Evolutionary conservation across 2,797 vertebrate genomes (phyloP).

Genomic region (Bufotes viridis): DNA sequence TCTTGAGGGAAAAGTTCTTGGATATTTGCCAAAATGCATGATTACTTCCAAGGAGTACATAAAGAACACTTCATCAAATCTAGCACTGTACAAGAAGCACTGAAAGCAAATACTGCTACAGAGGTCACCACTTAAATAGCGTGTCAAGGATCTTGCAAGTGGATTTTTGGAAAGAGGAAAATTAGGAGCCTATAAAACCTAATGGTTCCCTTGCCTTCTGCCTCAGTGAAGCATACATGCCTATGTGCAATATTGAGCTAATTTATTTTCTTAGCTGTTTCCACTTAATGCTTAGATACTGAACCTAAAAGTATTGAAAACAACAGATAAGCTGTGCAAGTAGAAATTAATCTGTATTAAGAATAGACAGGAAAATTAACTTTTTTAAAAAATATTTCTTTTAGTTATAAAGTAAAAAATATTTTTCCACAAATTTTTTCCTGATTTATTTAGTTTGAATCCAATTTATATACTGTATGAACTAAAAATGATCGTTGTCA

Average conservation of each 20-base stretch:
- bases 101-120: conserved; percentile 59
- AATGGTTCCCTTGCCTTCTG: conserved; percentile 56
- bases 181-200: conserved; percentile 62
- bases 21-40: conserved; percentile 63
- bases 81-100: conserved; percentile 60
- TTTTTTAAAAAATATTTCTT: not conserved
- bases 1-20: conserved; percentile 61
- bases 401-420: not conserved
- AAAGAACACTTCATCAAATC: conserved; percentile 64
- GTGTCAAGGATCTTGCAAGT: conserved; percentile 62
- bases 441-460: not conserved
- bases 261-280: conserved; percentile 57
- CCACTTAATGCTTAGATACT: conserved; percentile 24
- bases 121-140: conserved; percentile 62
- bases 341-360: not conserved
- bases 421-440: not conserved
- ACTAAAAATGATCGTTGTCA: too few species aligned
- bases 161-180: conserved; percentile 61
- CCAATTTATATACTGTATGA: not conserved
- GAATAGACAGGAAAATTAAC: not conserved
- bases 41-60: conserved; percentile 64
- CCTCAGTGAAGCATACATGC: conserved; percentile 45
- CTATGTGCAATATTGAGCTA: conserved; percentile 49
- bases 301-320: not conserved
- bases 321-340: not conserved